phyloP scores from a whole-genome alignment of 37 sponge, comb jelly and placozoan genomes.

The Diacarnus erythraeanus region DNA sequence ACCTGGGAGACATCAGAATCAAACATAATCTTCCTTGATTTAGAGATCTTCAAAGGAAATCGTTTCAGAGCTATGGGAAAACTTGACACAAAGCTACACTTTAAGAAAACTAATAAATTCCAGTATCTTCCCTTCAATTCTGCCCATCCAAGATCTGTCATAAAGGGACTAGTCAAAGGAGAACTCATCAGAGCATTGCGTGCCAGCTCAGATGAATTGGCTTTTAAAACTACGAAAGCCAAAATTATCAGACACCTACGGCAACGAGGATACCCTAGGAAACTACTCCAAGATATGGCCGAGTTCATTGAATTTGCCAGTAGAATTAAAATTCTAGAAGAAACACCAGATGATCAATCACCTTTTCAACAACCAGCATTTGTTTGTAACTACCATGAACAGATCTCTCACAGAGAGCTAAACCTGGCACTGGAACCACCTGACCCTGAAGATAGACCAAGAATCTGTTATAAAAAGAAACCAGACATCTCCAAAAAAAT shows the following conservation, averaged over 20 bases:
- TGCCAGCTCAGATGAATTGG: neutral
- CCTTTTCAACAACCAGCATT: too few relatives aligned
- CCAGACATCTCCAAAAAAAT: too few relatives aligned
- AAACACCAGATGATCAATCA: too few relatives aligned
- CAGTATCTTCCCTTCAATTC: neutral
- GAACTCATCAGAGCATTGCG: neutral
- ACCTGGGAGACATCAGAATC: neutral
- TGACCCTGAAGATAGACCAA: neutral
- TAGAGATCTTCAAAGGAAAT: neutral
- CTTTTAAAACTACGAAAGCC: too few relatives aligned
- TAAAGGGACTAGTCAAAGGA: neutral
- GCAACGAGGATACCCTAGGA: neutral
- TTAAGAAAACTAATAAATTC: neutral
- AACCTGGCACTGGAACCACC: too few relatives aligned
- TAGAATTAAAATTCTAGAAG: too few relatives aligned
- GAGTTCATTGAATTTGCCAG: too few relatives aligned
- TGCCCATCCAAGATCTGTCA: neutral
- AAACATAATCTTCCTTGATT: neutral
- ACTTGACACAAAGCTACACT: neutral
- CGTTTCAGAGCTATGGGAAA: neutral
- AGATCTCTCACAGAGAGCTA: too few relatives aligned
- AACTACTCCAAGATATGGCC: neutral
- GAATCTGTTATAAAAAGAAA: neutral
- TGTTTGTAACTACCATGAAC: too few relatives aligned
- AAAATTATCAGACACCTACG: neutral